Evolutionary conservation across 2,888 invertebrate genomes (phyloP).

Genomic region (Conchocele bisecta): DNA sequence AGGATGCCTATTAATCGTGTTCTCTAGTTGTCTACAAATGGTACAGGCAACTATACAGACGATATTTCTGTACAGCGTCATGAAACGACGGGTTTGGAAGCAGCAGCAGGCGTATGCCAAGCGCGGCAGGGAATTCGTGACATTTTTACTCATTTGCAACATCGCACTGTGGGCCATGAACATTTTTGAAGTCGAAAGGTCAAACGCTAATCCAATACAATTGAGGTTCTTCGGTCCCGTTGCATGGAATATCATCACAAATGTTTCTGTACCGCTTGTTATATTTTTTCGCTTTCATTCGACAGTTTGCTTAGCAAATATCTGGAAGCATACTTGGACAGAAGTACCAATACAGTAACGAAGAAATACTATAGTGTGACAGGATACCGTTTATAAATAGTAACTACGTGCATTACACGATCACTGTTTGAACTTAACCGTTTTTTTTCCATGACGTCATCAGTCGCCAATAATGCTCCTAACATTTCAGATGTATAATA

Average conservation of each 20-base stretch:
- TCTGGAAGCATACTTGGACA: constrained; percentile 95
- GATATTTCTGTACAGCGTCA: constrained; percentile 95
- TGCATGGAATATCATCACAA: constrained; percentile 96
- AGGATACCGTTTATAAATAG: too few species aligned
- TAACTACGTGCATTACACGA: too few species aligned
- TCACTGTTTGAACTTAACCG: too few species aligned
- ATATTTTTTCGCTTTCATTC: constrained; percentile 98
- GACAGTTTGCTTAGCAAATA: constrained; percentile 95
- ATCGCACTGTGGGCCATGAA: constrained; percentile 98
- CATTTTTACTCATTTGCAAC: constrained; percentile 96
- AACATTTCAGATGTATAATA: too few species aligned
- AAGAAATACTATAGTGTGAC: too few species aligned
- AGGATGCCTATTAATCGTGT: constrained; percentile 92
- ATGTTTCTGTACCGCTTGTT: constrained; percentile 95
- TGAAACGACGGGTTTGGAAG: constrained; percentile 93
- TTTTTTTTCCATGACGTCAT: too few species aligned
- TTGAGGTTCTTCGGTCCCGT: constrained; percentile 95
- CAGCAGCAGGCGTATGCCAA: constrained; percentile 97
- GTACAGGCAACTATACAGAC: constrained; percentile 96
- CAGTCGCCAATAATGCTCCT: too few species aligned
- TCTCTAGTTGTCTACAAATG: constrained; percentile 93
- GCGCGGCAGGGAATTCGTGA: constrained; percentile 97
- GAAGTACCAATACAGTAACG: too few species aligned
- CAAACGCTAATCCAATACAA: constrained; percentile 95
- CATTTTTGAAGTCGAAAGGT: constrained; percentile 93